Evolutionary conservation across 2,797 vertebrate genomes (phyloP).

Genomic region (Sorex maritimensis): DNA sequence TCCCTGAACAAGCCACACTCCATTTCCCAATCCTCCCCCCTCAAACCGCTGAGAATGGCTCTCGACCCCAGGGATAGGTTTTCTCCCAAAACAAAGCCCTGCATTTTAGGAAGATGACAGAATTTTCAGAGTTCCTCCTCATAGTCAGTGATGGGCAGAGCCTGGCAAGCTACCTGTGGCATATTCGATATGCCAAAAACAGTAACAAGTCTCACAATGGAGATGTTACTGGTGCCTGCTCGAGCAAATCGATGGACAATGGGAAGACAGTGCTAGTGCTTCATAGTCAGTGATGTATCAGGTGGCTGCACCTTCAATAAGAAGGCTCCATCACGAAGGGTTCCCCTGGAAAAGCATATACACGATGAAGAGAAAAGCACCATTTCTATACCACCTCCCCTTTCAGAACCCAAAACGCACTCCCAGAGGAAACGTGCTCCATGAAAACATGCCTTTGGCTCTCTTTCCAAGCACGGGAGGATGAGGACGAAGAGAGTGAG

Average conservation of each 20-base stretch:
- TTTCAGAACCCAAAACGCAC: conserved; percentile 47
- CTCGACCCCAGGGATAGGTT: background rate
- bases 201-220: too few relatives aligned
- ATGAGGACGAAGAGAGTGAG: background rate
- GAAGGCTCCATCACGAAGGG: background rate
- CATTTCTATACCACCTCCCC: background rate
- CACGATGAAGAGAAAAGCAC: background rate
- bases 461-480: background rate
- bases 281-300: background rate
- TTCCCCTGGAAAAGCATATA: background rate
- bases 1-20: background rate
- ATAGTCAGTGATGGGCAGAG: background rate
- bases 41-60: too few relatives aligned
- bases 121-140: conserved; percentile 36
- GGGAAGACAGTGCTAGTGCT: too few relatives aligned
- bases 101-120: conserved; percentile 17
- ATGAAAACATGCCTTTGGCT: conserved; percentile 24
- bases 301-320: background rate
- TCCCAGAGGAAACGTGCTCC: background rate
- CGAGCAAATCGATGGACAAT: too few relatives aligned
- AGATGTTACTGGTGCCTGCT: too few relatives aligned
- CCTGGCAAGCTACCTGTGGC: too few relatives aligned
- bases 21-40: too few relatives aligned
- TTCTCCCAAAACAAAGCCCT: conserved; percentile 1
- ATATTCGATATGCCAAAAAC: too few relatives aligned